Evolutionary conservation across 2,113 vertebrate genomes (phyloP).

Genomic region (Seriola dumerili): DNA sequence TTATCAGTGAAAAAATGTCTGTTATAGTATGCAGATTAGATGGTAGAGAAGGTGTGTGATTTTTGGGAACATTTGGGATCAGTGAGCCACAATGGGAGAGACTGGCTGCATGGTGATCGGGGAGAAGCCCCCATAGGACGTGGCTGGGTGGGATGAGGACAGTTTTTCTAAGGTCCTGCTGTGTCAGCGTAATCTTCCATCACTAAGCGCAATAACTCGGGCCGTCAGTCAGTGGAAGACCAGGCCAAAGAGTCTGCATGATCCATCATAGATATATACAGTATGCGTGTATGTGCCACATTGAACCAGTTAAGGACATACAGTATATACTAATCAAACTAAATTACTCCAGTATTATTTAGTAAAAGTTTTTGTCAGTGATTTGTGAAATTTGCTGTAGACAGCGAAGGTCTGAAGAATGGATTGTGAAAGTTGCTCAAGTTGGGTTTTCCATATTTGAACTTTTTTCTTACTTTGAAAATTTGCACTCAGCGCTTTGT

Average conservation of each 20-base stretch:
- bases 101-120: conserved; percentile 16
- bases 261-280: not conserved
- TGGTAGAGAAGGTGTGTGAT: conserved; percentile 29
- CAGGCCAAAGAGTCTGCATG: not conserved
- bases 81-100: conserved; percentile 21
- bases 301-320: not conserved
- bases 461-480: not conserved
- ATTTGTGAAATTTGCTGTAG: too few relatives aligned
- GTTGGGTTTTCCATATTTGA: not conserved
- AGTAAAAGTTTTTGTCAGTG: too few relatives aligned
- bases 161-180: conserved; percentile 68
- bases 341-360: not conserved
- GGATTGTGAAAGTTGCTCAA: too few relatives aligned
- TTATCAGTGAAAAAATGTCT: not conserved
- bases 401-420: too few relatives aligned
- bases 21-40: conserved; percentile 1
- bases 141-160: conserved; percentile 49
- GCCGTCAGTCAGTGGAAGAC: conserved; percentile 14
- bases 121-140: conserved; percentile 28
- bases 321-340: not conserved
- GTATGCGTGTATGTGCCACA: not conserved
- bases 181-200: conserved; percentile 67
- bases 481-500: not conserved
- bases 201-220: conserved; percentile 46
- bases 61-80: conserved; percentile 42